A percentile compares a stretch with the other conserved stretches of the same genome.
phyloP scores from a whole-genome alignment of 2,113 vertebrate genomes.

The Todiramphus saurophagus region DNA sequence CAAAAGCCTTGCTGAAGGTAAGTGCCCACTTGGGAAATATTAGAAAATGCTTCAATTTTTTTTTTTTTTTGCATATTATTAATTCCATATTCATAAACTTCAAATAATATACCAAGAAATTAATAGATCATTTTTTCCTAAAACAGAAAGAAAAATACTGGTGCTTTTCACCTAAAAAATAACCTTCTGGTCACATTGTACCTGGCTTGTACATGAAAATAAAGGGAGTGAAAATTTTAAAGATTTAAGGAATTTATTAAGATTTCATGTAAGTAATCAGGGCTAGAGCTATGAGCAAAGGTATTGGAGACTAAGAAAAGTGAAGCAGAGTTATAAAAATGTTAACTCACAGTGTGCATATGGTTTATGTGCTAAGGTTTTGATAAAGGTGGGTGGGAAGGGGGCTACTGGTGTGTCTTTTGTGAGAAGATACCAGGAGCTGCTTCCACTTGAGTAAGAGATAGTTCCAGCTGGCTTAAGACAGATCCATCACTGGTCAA shows the following conservation, averaged over 20 bases:
- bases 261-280: background rate
- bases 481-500: background rate
- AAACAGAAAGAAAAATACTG: background rate
- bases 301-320: background rate
- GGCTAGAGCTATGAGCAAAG: background rate
- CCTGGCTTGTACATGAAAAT: background rate
- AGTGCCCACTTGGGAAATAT: background rate
- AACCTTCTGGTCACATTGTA: background rate
- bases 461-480: background rate
- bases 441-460: background rate
- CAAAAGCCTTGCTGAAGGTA: no score
- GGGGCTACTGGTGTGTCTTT: background rate
- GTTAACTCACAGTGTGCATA: background rate
- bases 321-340: background rate
- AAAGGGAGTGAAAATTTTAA: background rate
- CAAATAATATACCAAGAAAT: background rate
- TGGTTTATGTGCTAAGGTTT: background rate
- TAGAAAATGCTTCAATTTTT: background rate
- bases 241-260: background rate
- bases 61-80: background rate
- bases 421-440: background rate
- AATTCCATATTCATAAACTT: background rate
- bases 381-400: accelerated
- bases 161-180: background rate
- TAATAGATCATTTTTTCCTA: background rate